phyloP scores from a whole-genome alignment of 2,888 invertebrate species.

The Melanotus villosus region DNA sequence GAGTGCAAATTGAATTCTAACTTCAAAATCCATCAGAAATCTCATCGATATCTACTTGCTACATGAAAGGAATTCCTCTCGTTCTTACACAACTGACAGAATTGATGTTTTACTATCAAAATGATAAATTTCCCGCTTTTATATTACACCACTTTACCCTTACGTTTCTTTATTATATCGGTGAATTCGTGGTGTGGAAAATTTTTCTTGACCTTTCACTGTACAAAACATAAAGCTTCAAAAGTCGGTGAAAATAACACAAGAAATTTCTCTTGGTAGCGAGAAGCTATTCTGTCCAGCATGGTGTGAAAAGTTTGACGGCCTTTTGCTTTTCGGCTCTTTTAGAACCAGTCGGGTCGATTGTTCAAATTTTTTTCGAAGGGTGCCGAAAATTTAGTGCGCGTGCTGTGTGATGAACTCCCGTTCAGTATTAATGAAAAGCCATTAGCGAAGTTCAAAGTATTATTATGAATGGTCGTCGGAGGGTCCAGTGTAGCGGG shows the following conservation, averaged over 20 bases:
- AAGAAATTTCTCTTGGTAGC: constrained; percentile 11
- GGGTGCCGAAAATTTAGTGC: background rate
- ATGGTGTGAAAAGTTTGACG: constrained; percentile 14
- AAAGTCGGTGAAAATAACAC: constrained; percentile 19
- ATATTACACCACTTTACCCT: constrained; percentile 12
- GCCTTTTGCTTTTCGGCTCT: constrained; percentile 16
- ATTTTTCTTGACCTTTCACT: constrained; percentile 23
- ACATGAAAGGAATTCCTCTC: constrained; percentile 15
- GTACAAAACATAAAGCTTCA: constrained; percentile 22
- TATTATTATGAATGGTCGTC: constrained; percentile 33
- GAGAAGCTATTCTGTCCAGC: constrained; percentile 20
- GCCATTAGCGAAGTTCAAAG: constrained; percentile 32
- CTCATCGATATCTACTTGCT: constrained; percentile 29
- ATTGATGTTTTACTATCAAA: constrained; percentile 19
- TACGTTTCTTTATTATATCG: constrained; percentile 14
- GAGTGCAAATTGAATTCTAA: constrained; percentile 44
- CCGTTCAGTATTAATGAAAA: constrained; percentile 35
- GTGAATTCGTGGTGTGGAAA: background rate
- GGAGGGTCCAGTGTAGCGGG: constrained; percentile 29
- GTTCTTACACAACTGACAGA: background rate
- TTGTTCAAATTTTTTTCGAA: constrained; percentile 15
- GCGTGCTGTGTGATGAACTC: background rate
- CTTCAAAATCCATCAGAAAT: constrained; percentile 42
- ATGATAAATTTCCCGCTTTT: constrained; percentile 15
- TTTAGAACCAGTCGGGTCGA: constrained; percentile 6